These are phyloP conservation scores for Leptopilina drosophilae DNA, from an alignment of 2,888 invertebrate species.

Conservation along the genomic window DNA sequence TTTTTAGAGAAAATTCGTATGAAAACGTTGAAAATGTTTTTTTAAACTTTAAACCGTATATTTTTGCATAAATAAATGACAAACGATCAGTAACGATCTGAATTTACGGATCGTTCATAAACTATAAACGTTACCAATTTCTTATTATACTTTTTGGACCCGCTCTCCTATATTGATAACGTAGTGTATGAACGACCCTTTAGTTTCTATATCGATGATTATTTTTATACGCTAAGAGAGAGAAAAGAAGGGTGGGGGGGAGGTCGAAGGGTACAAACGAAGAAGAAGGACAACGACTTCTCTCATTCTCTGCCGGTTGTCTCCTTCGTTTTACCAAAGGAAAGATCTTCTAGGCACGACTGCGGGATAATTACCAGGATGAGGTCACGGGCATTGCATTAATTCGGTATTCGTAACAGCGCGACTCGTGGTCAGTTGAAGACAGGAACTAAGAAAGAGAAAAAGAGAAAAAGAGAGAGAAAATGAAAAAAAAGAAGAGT, in stretches of 20 bases:
- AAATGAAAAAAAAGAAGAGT: slow-evolving; percentile 42
- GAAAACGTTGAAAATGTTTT: too few species aligned
- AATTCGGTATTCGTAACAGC: slow-evolving; percentile 55
- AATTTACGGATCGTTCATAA: too few species aligned
- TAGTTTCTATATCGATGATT: too few species aligned
- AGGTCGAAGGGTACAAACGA: slow-evolving; percentile 41
- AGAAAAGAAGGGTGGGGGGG: not conserved
- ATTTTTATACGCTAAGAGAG: too few species aligned
- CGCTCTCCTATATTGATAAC: too few species aligned
- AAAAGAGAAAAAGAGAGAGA: slow-evolving; percentile 10
- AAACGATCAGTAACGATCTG: too few species aligned
- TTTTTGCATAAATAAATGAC: too few species aligned
- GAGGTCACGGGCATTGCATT: slow-evolving; percentile 56
- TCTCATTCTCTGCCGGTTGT: slow-evolving; percentile 5
- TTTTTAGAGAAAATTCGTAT: too few species aligned
- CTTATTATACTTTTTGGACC: too few species aligned
- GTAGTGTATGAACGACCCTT: too few species aligned
- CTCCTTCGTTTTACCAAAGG: slow-evolving; percentile 44
- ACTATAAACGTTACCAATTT: too few species aligned
- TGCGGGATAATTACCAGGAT: slow-evolving; percentile 57
- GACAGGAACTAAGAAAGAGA: slow-evolving; percentile 35
- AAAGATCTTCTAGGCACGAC: slow-evolving; percentile 45
- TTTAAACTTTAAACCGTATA: too few species aligned
- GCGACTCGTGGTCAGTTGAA: slow-evolving; percentile 46
- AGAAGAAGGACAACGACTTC: slow-evolving; percentile 48